phyloP scores from a whole-genome alignment of 2,888 invertebrate genomes.

The Perdita meconis region DNA sequence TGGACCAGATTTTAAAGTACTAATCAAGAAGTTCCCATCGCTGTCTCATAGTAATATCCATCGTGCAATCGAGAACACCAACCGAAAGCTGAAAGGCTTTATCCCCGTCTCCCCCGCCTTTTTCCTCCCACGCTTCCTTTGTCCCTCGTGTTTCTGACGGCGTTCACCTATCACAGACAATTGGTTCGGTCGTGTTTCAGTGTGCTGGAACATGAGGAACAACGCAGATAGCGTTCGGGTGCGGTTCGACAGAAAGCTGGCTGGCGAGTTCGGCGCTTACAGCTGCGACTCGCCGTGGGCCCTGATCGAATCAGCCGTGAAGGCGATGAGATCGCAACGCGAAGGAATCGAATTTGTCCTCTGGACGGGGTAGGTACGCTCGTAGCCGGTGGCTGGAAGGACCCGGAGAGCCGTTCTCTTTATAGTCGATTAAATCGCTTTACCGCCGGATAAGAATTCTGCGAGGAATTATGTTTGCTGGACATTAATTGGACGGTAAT shows the following conservation, averaged over 20 bases:
- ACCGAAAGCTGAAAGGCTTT: background rate
- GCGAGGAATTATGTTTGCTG: constrained; percentile 42
- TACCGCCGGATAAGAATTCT: constrained; percentile 41
- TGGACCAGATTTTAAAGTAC: too few species aligned
- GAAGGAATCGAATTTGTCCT: constrained; percentile 96
- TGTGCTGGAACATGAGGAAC: constrained; percentile 87
- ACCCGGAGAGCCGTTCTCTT: background rate
- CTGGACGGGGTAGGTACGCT: constrained; percentile 93
- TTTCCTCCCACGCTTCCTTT: constrained; percentile 1
- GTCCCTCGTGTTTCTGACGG: background rate
- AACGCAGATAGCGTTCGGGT: constrained; percentile 82
- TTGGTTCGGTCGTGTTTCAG: constrained; percentile 70
- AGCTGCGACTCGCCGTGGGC: constrained; percentile 95
- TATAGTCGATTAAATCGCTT: constrained; percentile 22
- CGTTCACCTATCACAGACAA: background rate
- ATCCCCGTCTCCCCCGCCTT: background rate
- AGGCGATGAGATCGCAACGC: constrained; percentile 93
- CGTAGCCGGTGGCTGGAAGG: background rate
- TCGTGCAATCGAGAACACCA: too few species aligned
- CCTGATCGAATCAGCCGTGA: constrained; percentile 94
- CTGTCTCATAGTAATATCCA: too few species aligned
- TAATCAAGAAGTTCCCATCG: too few species aligned
- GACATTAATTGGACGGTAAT: constrained; percentile 52
- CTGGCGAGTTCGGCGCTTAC: constrained; percentile 91
- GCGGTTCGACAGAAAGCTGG: constrained; percentile 85